These are phyloP conservation scores for Eulemur macaco DNA, from an alignment of 2,113 vertebrate species.

Conservation along the genomic window DNA sequence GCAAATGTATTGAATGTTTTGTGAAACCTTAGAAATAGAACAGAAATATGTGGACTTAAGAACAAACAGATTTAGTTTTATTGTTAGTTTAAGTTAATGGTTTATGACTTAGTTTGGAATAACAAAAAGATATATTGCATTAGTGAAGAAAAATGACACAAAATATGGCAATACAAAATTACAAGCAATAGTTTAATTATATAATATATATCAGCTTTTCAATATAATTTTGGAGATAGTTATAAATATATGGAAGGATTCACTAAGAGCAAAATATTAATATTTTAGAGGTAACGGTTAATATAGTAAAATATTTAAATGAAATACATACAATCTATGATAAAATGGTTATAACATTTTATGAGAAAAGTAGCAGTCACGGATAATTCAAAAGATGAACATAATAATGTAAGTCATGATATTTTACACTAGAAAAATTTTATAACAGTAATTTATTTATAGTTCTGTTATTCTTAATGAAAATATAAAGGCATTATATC, in stretches of 20 bases:
- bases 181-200: background rate
- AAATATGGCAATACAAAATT: background rate
- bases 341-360: constrained; percentile 53
- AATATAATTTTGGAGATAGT: background rate
- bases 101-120: background rate
- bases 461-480: constrained; percentile 12
- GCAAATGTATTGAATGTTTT: background rate
- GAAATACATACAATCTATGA: background rate
- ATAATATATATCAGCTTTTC: background rate
- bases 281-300: background rate
- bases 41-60: background rate
- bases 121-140: background rate
- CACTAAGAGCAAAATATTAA: background rate
- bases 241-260: background rate
- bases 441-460: constrained; percentile 23
- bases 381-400: constrained; percentile 36
- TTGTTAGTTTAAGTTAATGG: background rate
- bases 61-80: background rate
- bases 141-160: background rate
- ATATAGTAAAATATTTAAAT: background rate
- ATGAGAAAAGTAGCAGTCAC: background rate
- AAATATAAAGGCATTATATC: constrained; percentile 29
- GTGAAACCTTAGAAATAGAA: background rate
- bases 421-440: constrained; percentile 25
- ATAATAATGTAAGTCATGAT: constrained; percentile 21